Evolutionary conservation across 64 coral and sea anemone genomes (phyloP).

Genomic region (Acropora yongei): DNA sequence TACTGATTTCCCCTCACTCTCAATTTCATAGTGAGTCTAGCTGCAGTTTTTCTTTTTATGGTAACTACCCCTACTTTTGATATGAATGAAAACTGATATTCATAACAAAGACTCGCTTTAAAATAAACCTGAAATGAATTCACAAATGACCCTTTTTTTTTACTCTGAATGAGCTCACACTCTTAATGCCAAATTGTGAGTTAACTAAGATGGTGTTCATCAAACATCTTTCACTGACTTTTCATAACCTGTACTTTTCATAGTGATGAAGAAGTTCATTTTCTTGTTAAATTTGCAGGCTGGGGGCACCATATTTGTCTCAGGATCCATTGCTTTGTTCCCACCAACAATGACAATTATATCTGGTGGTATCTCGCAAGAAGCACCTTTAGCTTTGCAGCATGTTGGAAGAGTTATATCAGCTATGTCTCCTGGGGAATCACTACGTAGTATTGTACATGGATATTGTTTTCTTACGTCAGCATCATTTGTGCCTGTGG

Average conservation of each 20-base stretch:
- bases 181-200: no score
- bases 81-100: no score
- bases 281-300: constrained; percentile 25
- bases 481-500: constrained; percentile 43
- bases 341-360: constrained; percentile 77
- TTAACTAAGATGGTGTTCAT: no score
- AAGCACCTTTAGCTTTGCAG: constrained; percentile 74
- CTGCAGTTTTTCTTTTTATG: no score
- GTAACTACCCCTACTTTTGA: no score
- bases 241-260: background rate
- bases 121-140: no score
- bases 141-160: no score
- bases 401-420: constrained; percentile 81
- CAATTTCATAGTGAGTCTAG: no score
- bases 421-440: constrained; percentile 51
- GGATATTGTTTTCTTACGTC: constrained; percentile 87
- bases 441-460: constrained; percentile 60
- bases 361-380: constrained; percentile 57
- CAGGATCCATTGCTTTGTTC: constrained; percentile 86
- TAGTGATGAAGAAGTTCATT: background rate
- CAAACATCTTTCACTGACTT: no score
- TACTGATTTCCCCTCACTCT: no score
- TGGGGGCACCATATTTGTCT: constrained; percentile 44
- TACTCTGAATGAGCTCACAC: no score
- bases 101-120: no score